Conservation (phyloP, 2,797 vertebrate species). For the Synaphobranchus kaupii region DNA sequence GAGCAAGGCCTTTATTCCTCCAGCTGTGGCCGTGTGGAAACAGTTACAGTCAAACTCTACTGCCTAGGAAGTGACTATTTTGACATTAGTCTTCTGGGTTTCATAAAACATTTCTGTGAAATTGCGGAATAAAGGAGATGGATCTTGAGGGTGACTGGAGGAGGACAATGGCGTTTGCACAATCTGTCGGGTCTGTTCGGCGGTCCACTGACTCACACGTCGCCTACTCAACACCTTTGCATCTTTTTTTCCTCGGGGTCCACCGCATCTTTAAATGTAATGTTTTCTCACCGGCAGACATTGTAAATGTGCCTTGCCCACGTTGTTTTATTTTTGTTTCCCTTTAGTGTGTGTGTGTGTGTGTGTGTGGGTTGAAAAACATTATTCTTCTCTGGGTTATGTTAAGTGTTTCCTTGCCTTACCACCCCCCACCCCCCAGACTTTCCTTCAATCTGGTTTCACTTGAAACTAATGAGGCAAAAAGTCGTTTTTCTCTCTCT, state of each 20-base stretch:
- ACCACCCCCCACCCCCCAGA: not conserved
- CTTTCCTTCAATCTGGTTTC: conserved; percentile 39
- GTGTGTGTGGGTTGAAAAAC: conserved; percentile 9
- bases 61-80: conserved; percentile 25
- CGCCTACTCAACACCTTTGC: conserved; percentile 1
- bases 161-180: conserved; percentile 18
- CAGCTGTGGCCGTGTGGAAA: conserved; percentile 21
- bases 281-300: not conserved
- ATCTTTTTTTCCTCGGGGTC: not conserved
- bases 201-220: not conserved
- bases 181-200: not conserved
- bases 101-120: conserved; percentile 28
- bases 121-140: conserved; percentile 13
- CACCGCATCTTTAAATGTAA: not conserved
- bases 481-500: conserved; percentile 12
- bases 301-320: not conserved
- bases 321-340: conserved; percentile 1
- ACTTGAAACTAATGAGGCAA: conserved; percentile 43
- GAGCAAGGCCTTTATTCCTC: conserved; percentile 22
- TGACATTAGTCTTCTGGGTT: conserved; percentile 36
- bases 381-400: conserved; percentile 28
- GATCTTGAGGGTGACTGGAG: not conserved
- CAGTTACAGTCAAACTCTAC: conserved; percentile 28
- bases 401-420: conserved; percentile 28
- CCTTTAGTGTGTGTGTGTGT: not conserved